These are phyloP conservation scores for Vultur gryphus DNA, from an alignment of 2,797 vertebrate genomes.

Conservation along the genomic window DNA sequence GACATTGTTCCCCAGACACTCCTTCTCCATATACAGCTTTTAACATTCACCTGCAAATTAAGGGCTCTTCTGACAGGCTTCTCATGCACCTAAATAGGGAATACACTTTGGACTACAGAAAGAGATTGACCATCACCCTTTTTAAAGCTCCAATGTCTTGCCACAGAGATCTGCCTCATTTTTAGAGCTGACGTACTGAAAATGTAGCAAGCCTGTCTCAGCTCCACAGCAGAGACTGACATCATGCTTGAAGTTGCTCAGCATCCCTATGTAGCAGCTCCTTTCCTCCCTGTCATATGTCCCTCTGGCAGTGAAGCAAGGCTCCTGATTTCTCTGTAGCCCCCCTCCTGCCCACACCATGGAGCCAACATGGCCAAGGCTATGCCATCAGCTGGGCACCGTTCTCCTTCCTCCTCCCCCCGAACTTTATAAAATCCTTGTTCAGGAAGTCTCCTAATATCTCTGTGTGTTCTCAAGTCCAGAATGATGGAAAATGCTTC, in stretches of 20 bases:
- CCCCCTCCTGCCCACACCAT: neutral
- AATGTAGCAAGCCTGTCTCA: neutral
- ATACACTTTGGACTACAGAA: neutral
- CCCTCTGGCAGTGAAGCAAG: neutral
- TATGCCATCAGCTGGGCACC: neutral
- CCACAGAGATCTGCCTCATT: neutral
- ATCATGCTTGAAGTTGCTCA: neutral
- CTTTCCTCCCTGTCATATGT: neutral
- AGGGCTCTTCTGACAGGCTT: neutral
- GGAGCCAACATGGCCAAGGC: neutral
- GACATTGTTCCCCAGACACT: neutral
- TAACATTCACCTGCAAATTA: neutral
- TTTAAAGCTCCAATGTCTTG: neutral
- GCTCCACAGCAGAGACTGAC: neutral
- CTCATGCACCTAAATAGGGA: neutral
- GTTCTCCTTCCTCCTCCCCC: neutral
- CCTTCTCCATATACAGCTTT: neutral
- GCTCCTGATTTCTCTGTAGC: neutral
- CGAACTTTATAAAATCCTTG: neutral
- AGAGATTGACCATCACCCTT: neutral
- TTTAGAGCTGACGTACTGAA: neutral
- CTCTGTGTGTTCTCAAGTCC: neutral
- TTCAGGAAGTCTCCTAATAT: neutral
- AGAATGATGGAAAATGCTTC: neutral
- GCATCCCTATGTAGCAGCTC: neutral